Conservation (phyloP, 2,797 vertebrate species). For the Chaenodraco wilsoni region DNA sequence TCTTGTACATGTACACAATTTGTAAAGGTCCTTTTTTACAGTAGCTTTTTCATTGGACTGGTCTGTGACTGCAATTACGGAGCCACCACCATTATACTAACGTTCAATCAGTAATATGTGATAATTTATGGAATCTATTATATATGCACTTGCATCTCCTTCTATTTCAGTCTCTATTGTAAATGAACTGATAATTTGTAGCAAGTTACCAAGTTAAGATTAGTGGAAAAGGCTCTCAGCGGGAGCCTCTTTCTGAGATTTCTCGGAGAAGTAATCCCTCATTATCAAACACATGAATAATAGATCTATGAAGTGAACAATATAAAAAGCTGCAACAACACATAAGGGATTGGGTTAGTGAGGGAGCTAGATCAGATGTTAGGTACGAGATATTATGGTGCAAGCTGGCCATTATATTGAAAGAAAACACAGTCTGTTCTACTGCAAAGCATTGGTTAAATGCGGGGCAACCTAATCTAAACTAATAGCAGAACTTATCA, state of each 20-base stretch:
- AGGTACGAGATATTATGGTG: too few relatives aligned
- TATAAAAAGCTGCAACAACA: too few relatives aligned
- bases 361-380: neutral
- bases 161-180: neutral
- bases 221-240: neutral
- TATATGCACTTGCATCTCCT: neutral
- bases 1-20: neutral
- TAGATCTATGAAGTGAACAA: too few relatives aligned
- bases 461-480: too few relatives aligned
- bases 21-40: neutral
- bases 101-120: neutral
- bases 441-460: too few relatives aligned
- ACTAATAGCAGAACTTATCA: too few relatives aligned
- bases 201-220: neutral
- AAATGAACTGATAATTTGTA: neutral
- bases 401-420: too few relatives aligned
- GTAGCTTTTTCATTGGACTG: neutral
- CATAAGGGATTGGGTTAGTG: neutral
- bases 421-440: too few relatives aligned
- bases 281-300: neutral
- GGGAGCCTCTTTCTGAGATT: neutral
- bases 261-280: neutral
- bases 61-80: neutral
- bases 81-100: neutral
- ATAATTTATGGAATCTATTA: neutral